These are phyloP conservation scores for Aleiodes sp. DNA, from an alignment of 1,140 invertebrate genomes.

Conservation along the genomic window DNA sequence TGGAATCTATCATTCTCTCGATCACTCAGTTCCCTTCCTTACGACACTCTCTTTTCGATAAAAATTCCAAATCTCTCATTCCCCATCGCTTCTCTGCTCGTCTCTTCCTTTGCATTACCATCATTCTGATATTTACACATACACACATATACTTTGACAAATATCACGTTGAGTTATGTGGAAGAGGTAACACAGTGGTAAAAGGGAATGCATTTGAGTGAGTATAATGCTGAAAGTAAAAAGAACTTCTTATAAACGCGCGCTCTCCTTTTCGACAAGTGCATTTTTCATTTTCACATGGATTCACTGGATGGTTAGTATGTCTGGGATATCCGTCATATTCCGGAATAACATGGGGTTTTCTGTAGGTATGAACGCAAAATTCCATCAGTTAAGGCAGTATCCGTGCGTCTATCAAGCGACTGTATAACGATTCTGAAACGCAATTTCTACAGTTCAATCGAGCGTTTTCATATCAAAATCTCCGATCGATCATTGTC, in stretches of 20 bases:
- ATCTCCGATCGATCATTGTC: constrained; percentile 13
- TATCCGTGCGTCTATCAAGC: background rate
- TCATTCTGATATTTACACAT: background rate
- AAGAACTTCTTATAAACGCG: background rate
- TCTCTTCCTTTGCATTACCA: background rate
- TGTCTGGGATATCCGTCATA: constrained; percentile 22
- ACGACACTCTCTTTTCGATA: constrained; percentile 17
- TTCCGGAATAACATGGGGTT: background rate
- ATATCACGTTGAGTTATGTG: background rate
- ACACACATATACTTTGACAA: background rate
- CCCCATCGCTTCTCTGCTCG: background rate
- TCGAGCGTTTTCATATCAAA: background rate
- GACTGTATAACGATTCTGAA: background rate
- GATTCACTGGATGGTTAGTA: constrained; percentile 6
- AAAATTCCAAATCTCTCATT: too few species aligned
- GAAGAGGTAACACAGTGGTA: background rate
- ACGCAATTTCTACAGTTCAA: constrained; percentile 13
- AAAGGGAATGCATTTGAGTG: constrained; percentile 7
- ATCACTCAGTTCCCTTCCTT: constrained; percentile 23
- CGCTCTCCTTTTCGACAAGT: constrained; percentile 17
- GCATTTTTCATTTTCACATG: constrained; percentile 28
- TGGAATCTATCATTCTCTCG: constrained; percentile 4
- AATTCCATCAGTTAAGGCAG: background rate
- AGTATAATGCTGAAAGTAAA: constrained; percentile 11
- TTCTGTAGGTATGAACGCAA: background rate